Percentiles rank a stretch among this genome's conserved stretches.
These are phyloP conservation scores for Monodelphis domestica DNA, from an alignment of 2,797 vertebrate species.

Conservation along the genomic window DNA sequence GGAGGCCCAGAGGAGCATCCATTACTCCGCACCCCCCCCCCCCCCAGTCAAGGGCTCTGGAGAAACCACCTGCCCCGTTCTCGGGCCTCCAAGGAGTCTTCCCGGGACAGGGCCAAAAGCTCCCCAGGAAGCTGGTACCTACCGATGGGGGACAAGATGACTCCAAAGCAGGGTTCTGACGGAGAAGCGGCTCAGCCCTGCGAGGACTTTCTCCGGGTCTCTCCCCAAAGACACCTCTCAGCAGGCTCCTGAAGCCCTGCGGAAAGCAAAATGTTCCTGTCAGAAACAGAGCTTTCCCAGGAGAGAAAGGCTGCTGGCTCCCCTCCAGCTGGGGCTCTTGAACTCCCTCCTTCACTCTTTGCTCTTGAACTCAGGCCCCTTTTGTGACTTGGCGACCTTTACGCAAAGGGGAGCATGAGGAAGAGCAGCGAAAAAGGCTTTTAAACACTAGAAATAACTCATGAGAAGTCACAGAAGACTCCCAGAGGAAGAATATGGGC, in stretches of 20 bases:
- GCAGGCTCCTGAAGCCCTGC: constrained; percentile 51
- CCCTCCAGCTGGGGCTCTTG: background rate
- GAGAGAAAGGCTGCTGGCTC: constrained; percentile 29
- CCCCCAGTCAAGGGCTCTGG: constrained; percentile 64
- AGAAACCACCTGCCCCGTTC: background rate
- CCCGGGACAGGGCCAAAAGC: background rate
- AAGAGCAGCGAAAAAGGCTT: too few relatives aligned
- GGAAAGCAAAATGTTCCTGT: constrained; percentile 36
- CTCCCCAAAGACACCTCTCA: background rate
- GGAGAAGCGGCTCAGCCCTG: background rate
- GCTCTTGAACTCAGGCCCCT: too few relatives aligned
- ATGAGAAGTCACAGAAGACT: too few relatives aligned
- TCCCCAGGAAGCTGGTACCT: background rate
- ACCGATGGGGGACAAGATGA: background rate
- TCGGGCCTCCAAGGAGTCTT: too few relatives aligned
- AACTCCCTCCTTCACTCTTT: too few relatives aligned
- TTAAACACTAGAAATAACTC: too few relatives aligned
- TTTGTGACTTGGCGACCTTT: too few relatives aligned
- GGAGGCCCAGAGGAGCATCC: constrained; percentile 41
- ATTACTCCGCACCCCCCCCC: too few relatives aligned
- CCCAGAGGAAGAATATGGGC: too few relatives aligned
- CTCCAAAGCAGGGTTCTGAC: background rate
- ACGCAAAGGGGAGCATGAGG: too few relatives aligned
- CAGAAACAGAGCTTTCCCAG: constrained; percentile 12
- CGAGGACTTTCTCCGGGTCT: constrained; percentile 27